These are phyloP conservation scores for Amblyteles armatorius DNA, from an alignment of 2,888 invertebrate genomes.

Conservation along the genomic window DNA sequence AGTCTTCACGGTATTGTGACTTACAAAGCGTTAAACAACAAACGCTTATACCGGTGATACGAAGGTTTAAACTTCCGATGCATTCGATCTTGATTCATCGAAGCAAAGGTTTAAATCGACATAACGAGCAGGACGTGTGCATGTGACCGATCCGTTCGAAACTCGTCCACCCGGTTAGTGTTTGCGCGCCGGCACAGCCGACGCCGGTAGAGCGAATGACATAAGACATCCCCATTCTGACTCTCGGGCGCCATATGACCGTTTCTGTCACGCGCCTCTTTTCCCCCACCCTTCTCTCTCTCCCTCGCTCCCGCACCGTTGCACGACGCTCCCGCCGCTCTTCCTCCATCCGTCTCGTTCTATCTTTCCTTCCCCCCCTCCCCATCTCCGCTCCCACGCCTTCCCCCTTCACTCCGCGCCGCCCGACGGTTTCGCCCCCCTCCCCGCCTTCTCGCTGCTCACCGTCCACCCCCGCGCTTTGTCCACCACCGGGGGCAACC, in stretches of 20 bases:
- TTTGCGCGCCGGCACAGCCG: slow-evolving; percentile 59
- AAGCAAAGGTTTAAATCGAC: neutral
- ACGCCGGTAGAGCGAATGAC: slow-evolving; percentile 78
- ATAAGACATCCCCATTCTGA: slow-evolving; percentile 80
- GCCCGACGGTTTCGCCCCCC: slow-evolving; percentile 26
- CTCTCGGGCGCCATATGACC: slow-evolving; percentile 81
- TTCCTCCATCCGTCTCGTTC: slow-evolving; percentile 72
- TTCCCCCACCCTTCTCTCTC: slow-evolving; percentile 59
- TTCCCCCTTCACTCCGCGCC: slow-evolving; percentile 62
- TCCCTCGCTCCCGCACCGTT: neutral
- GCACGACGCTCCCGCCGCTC: slow-evolving; percentile 56
- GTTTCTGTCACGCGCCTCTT: slow-evolving; percentile 78
- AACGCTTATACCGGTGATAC: neutral
- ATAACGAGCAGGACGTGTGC: neutral
- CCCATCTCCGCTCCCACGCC: slow-evolving; percentile 49
- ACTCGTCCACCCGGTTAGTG: slow-evolving; percentile 57
- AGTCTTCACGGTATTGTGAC: too few relatives aligned
- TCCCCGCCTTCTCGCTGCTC: slow-evolving; percentile 42
- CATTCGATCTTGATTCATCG: neutral
- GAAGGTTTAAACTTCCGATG: neutral
- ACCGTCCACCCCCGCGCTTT: slow-evolving; percentile 58
- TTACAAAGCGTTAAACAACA: too few relatives aligned
- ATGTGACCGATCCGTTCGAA: slow-evolving; percentile 6
- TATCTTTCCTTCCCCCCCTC: slow-evolving; percentile 57
- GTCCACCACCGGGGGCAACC: slow-evolving; percentile 49